Evolutionary conservation across 2,888 invertebrate species (phyloP).

Genomic region (Drosophila incognita): DNA sequence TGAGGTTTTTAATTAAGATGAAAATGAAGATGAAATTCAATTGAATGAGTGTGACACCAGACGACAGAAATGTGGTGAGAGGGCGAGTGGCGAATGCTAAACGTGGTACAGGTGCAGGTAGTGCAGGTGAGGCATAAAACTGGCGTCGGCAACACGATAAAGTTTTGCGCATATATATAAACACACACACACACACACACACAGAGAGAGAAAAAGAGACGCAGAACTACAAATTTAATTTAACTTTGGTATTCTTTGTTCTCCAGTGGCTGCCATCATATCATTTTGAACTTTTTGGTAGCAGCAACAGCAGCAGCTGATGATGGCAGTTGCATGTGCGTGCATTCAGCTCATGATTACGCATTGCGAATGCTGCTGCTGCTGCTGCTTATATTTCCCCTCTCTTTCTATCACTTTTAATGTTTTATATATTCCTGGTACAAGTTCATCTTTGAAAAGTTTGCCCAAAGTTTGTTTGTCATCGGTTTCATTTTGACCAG

Average conservation of each 20-base stretch:
- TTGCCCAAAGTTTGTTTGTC: slow-evolving; percentile 46
- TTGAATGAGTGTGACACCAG: slow-evolving; percentile 40
- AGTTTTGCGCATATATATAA: slow-evolving; percentile 77
- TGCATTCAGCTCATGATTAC: slow-evolving; percentile 40
- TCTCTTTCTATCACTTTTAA: slow-evolving; percentile 29
- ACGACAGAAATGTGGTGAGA: not conserved
- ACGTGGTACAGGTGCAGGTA: not conserved
- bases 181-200: slow-evolving; percentile 21
- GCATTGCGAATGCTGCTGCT: slow-evolving; percentile 22
- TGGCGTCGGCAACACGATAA: slow-evolving; percentile 64
- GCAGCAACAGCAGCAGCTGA: slow-evolving; percentile 13
- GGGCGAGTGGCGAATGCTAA: not conserved
- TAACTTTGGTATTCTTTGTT: slow-evolving; percentile 84
- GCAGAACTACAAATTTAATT: slow-evolving; percentile 84
- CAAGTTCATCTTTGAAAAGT: slow-evolving; percentile 60
- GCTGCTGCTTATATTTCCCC: slow-evolving; percentile 1
- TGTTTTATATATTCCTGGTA: slow-evolving; percentile 28
- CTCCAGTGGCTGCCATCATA: slow-evolving; percentile 59
- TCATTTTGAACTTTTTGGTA: slow-evolving; percentile 53
- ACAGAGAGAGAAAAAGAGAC: not conserved
- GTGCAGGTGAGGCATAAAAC: slow-evolving; percentile 34
- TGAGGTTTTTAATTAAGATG: slow-evolving; percentile 70
- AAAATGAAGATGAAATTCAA: slow-evolving; percentile 30
- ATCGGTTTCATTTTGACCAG: slow-evolving; percentile 29
- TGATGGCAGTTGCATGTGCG: slow-evolving; percentile 49